These are phyloP conservation scores for Plectrocnemia conspersa DNA, from an alignment of 1,140 invertebrate species.

Conservation along the genomic window DNA sequence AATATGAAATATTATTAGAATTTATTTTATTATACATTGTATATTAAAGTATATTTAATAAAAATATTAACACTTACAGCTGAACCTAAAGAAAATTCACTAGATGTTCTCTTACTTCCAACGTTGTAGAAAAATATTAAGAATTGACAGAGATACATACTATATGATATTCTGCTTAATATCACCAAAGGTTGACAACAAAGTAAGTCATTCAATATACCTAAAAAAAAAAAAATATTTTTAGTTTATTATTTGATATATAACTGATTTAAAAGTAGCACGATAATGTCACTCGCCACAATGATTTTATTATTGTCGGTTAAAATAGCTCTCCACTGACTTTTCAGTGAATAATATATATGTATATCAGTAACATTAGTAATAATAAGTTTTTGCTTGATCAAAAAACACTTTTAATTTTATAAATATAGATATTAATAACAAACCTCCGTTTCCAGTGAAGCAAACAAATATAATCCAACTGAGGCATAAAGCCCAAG, in stretches of 20 bases:
- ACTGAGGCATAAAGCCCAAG: constrained; percentile 55
- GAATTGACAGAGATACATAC: constrained; percentile 71
- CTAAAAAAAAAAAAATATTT: constrained; percentile 41
- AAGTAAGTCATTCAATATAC: constrained; percentile 59
- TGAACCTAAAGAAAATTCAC: constrained; percentile 52
- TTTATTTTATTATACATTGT: constrained; percentile 3
- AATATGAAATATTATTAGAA: constrained; percentile 35
- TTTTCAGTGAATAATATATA: no score
- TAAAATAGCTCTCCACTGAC: no score
- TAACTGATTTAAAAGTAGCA: neutral
- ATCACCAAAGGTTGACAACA: constrained; percentile 60
- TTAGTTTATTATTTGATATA: neutral
- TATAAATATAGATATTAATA: constrained; percentile 12
- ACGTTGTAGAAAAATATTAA: constrained; percentile 61
- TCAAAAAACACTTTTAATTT: constrained; percentile 11
- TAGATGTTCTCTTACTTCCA: constrained; percentile 52
- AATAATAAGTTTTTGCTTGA: no score
- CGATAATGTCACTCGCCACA: no score
- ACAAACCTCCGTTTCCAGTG: constrained; percentile 57
- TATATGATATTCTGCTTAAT: constrained; percentile 67
- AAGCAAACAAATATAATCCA: constrained; percentile 64
- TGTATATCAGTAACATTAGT: no score
- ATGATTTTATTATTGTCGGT: no score
- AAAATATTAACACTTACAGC: constrained; percentile 46
- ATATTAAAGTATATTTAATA: neutral